Conservation (phyloP, 2,113 vertebrate genomes). For the Ancistrus triradiatus region DNA sequence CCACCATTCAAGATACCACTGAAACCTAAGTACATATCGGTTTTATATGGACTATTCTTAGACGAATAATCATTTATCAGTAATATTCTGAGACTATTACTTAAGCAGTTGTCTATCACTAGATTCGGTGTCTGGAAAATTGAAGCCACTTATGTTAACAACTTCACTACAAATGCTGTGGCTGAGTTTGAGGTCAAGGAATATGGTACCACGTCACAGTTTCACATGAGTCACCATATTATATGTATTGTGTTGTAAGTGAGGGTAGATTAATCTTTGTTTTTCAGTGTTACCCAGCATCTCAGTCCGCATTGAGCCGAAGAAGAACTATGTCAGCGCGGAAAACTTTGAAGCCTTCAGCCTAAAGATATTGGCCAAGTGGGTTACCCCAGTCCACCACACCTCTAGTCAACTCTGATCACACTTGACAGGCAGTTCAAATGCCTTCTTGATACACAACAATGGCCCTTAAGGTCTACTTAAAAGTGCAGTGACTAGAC, state of each 20-base stretch:
- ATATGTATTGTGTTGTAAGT: neutral
- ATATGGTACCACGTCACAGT: slow-evolving; percentile 72
- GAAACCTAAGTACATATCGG: slow-evolving; percentile 78
- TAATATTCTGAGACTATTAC: neutral
- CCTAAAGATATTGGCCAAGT: slow-evolving; percentile 64
- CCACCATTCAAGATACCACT: slow-evolving; percentile 88
- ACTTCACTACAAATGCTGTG: slow-evolving; percentile 71
- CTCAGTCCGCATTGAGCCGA: slow-evolving; percentile 56
- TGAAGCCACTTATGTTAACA: slow-evolving; percentile 76
- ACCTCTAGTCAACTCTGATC: neutral
- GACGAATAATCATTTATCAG: too few species aligned
- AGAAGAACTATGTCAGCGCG: slow-evolving; percentile 54
- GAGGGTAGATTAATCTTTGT: neutral
- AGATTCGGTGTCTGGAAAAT: slow-evolving; percentile 88
- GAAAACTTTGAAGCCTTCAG: slow-evolving; percentile 49
- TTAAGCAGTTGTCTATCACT: neutral
- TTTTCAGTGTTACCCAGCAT: slow-evolving; percentile 68
- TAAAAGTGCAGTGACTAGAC: too few species aligned
- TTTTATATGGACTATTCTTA: neutral
- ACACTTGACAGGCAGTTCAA: neutral
- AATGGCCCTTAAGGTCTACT: too few species aligned
- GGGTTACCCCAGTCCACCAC: slow-evolving; percentile 7
- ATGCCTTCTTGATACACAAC: neutral
- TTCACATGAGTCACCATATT: neutral
- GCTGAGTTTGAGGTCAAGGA: slow-evolving; percentile 87